A percentile compares a stretch with the other conserved stretches of the same genome.
Evolutionary conservation across 2,113 vertebrate genomes (phyloP).

Genomic region (Mastomys coucha): DNA sequence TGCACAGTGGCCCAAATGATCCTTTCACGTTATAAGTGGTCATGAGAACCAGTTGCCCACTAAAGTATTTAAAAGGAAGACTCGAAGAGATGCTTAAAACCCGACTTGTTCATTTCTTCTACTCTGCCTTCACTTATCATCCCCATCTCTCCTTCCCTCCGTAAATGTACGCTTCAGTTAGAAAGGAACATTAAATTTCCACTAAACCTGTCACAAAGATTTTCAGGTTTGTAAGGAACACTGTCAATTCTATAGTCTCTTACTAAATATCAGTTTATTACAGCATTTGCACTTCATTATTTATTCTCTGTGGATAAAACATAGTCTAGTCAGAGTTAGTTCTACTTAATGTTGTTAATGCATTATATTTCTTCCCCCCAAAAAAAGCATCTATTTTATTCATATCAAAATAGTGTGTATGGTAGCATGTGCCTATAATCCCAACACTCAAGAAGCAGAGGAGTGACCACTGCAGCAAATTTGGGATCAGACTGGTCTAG

Average conservation of each 20-base stretch:
- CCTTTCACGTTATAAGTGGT: background rate
- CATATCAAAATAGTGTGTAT: background rate
- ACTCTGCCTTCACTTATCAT: conserved; percentile 12
- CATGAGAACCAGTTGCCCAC: background rate
- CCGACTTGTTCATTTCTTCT: background rate
- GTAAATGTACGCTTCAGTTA: background rate
- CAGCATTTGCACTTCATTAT: background rate
- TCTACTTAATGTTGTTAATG: conserved; percentile 22
- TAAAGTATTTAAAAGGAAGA: background rate
- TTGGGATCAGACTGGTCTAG: background rate
- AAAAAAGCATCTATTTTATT: conserved; percentile 28
- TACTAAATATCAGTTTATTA: background rate
- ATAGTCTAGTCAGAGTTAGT: background rate
- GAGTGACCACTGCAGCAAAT: too few relatives aligned
- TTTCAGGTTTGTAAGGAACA: conserved; percentile 24
- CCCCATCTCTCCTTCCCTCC: background rate
- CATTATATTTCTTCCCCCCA: conserved; percentile 16
- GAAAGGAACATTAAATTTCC: conserved; percentile 27
- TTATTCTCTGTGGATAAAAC: background rate
- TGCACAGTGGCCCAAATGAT: background rate
- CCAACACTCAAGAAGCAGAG: background rate
- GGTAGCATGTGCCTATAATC: background rate
- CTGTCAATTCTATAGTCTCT: background rate
- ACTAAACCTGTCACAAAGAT: background rate
- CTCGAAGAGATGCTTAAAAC: background rate